Evolutionary conservation across 2,797 vertebrate species (phyloP), one percentile per base, ranked within the genome.

Genomic region (Hemitrygon akajei): DNA sequence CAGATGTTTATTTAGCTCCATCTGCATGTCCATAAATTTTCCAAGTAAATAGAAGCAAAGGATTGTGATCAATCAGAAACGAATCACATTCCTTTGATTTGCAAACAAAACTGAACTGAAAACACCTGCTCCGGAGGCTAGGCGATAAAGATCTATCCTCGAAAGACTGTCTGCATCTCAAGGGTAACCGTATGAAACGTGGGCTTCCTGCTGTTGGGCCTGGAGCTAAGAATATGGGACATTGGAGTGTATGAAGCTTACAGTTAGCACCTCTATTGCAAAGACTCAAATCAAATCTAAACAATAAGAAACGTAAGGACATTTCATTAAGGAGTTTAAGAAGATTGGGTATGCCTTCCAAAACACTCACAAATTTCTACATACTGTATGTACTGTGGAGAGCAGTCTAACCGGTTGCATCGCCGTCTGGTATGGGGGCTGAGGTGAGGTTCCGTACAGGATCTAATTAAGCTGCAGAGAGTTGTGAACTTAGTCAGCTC

Each of bases 11-110:
- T 69, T 69, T 89, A 69, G 63, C 63, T 89, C 84, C 60, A 89
- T 69, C 63, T 89, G 86, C 18, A 7, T 69, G n/a, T 89, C n/a
- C 63, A 37, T 89, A 89, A 37, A 89, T 89, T 89, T 63, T 89
- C n/a, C 66, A 37, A 89, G n/a, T 89, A 89, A 89, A 89, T 63
- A 69, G n/a, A 20, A 89, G 86, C 86, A 89, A 69, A 69, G 86
- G 60, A 69, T 89, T 34, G 14, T 58, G 20, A 66, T 89, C 86
- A 89, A 69, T 89, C 60, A 66, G n/a, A 66, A 37, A 37, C 34
- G 63, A 66, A 69, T 89, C 34, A 37, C 5, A 34, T 20, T 89
- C 69, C 60, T 89, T 89, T 89, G 60, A 89, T 89, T 66, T 89
- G 86, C 63, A 89, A 69, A 89, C n/a, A 7, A 25, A 89, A 69